These are phyloP conservation scores for Protobothrops mucrosquamatus DNA, from an alignment of 2,113 vertebrate species.

Conservation along the genomic window DNA sequence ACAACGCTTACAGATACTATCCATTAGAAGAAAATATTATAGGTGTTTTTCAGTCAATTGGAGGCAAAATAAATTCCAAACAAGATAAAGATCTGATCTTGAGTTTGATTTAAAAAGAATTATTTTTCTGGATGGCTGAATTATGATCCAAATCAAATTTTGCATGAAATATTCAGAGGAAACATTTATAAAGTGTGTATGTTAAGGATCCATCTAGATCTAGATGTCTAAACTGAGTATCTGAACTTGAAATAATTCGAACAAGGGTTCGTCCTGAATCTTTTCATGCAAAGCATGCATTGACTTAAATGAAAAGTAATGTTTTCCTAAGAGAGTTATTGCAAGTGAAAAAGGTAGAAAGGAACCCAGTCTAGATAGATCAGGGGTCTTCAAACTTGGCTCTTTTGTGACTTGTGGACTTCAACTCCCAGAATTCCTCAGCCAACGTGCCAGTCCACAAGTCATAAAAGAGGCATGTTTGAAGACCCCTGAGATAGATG, in stretches of 20 bases:
- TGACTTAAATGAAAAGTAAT: background rate
- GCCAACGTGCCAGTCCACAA: too few species aligned
- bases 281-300: background rate
- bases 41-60: background rate
- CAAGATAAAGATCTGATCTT: background rate
- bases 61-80: background rate
- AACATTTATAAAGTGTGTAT: background rate
- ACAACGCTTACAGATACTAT: background rate
- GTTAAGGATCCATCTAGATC: background rate
- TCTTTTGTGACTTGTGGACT: too few species aligned
- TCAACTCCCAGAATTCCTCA: too few species aligned
- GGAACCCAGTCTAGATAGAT: background rate
- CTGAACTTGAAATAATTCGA: background rate
- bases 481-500: background rate
- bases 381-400: too few species aligned
- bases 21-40: background rate
- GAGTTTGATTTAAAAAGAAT: background rate
- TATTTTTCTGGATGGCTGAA: background rate
- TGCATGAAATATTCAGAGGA: background rate
- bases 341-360: background rate
- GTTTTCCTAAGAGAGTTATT: background rate
- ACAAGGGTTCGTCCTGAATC: background rate
- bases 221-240: background rate
- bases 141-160: background rate
- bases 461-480: too few species aligned